These are phyloP conservation scores for Antheraea pernyi DNA, from an alignment of 1,140 invertebrate species.

Conservation along the genomic window DNA sequence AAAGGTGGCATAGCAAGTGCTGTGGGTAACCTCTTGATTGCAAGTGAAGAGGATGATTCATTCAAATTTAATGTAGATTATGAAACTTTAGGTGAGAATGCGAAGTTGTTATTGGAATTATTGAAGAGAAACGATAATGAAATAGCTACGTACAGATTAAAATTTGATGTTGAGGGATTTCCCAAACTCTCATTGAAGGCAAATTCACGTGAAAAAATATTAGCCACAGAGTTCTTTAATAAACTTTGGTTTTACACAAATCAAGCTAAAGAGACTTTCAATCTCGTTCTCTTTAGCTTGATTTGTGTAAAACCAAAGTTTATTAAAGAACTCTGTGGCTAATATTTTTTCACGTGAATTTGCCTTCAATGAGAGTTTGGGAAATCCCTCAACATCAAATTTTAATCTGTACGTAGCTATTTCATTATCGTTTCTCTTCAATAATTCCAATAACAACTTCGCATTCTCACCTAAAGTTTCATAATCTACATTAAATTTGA, in stretches of 20 bases:
- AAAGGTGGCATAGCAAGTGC: slow-evolving; percentile 16
- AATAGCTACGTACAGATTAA: slow-evolving; percentile 11
- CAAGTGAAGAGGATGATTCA: slow-evolving; percentile 10
- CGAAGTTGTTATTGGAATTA: background rate
- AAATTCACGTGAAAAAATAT: background rate
- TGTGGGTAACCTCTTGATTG: slow-evolving; percentile 17
- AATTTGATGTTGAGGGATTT: slow-evolving; percentile 15
- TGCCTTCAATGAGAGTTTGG: slow-evolving; percentile 10
- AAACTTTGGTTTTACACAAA: slow-evolving; percentile 15
- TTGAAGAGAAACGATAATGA: slow-evolving; percentile 9
- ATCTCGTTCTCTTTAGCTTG: slow-evolving; percentile 15
- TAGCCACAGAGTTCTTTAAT: slow-evolving; percentile 14
- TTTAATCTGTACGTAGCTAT: slow-evolving; percentile 9
- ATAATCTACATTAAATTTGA: no score
- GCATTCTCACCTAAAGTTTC: no score
- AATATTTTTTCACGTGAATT: slow-evolving; percentile 1
- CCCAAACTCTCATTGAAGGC: slow-evolving; percentile 14
- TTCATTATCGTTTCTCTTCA: slow-evolving; percentile 8
- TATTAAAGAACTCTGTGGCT: slow-evolving; percentile 13
- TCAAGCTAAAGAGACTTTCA: slow-evolving; percentile 16
- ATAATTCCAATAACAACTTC: no score
- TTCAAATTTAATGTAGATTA: slow-evolving; percentile 9
- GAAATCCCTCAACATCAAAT: slow-evolving; percentile 15
- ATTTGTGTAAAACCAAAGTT: slow-evolving; percentile 13
- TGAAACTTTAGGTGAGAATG: slow-evolving; percentile 3